A percentile compares a stretch with the other conserved stretches of the same genome.
These are phyloP conservation scores for Artemia sp. DNA, from an alignment of 2,888 invertebrate genomes.

Conservation along the genomic window DNA sequence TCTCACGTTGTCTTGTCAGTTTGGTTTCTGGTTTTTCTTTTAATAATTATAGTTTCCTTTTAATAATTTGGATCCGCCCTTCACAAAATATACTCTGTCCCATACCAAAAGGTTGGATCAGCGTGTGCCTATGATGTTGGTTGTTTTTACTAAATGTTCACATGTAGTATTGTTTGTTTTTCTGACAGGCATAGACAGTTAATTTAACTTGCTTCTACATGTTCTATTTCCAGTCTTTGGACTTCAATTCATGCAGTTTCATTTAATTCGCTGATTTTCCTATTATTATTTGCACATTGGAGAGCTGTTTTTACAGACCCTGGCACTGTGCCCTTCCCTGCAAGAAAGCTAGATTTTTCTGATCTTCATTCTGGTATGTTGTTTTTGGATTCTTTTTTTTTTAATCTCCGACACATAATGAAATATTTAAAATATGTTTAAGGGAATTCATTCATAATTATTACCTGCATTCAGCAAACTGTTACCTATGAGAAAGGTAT, in stretches of 20 bases:
- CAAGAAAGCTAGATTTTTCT: conserved; percentile 55
- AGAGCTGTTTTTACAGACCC: conserved; percentile 77
- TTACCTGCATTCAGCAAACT: no score
- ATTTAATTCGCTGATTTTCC: conserved; percentile 58
- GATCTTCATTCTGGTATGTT: conserved; percentile 47
- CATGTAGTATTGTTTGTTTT: conserved; percentile 17
- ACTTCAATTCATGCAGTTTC: conserved; percentile 57
- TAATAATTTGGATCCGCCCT: conserved; percentile 15
- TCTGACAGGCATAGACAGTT: not conserved
- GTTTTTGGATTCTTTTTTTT: no score
- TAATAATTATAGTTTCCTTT: conserved; percentile 1
- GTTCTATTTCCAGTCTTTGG: conserved; percentile 47
- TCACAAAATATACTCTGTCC: conserved; percentile 9
- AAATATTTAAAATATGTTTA: no score
- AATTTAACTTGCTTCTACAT: no score
- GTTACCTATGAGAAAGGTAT: no score
- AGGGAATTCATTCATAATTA: no score
- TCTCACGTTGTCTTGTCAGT: not conserved
- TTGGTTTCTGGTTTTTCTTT: not conserved
- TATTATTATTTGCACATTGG: conserved; percentile 57
- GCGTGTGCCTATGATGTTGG: conserved; percentile 6
- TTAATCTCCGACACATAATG: no score
- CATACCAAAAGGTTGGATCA: conserved; percentile 18
- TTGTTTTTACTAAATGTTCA: not conserved
- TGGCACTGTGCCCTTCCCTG: conserved; percentile 61